Percentiles rank a stretch among this genome's conserved stretches.
phyloP scores from a whole-genome alignment of 2,113 vertebrate species.

The Fulmarus glacialis region DNA sequence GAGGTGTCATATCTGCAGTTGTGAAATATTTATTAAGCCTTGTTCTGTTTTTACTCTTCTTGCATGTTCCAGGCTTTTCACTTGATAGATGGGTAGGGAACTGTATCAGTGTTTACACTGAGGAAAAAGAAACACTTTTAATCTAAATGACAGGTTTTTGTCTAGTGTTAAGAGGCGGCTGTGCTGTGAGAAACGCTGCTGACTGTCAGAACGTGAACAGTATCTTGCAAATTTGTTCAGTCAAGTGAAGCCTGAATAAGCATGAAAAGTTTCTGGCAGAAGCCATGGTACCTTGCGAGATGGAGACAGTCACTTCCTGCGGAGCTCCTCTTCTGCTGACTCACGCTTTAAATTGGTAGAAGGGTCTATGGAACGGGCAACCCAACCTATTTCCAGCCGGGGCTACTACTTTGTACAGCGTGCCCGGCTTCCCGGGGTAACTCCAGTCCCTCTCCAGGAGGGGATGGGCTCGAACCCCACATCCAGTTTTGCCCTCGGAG shows the following conservation, averaged over 20 bases:
- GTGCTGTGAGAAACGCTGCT: background rate
- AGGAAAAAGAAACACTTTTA: background rate
- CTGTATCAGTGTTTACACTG: rapidly evolving
- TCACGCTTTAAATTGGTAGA: background rate
- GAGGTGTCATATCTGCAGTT: background rate
- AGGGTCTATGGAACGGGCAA: background rate
- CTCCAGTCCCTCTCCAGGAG: background rate
- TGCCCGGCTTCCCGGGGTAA: background rate
- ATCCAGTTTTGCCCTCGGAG: background rate
- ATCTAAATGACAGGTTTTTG: background rate
- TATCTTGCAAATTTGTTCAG: background rate
- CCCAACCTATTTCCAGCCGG: background rate
- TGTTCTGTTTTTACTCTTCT: background rate
- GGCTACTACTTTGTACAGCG: background rate
- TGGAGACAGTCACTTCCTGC: conserved; percentile 21
- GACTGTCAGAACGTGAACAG: background rate
- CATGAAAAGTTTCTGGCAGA: conserved; percentile 47
- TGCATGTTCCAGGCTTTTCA: background rate
- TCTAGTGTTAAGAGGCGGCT: background rate
- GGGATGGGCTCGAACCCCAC: background rate
- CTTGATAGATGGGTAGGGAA: background rate
- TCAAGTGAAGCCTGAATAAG: background rate
- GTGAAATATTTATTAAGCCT: background rate
- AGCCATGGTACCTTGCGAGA: conserved; percentile 2
- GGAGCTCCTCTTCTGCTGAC: conserved; percentile 38